Evolutionary conservation across 1,140 invertebrate genomes (phyloP), one percentile per base, ranked within the genome.

Genomic region (Amphibalanus amphitrite): DNA sequence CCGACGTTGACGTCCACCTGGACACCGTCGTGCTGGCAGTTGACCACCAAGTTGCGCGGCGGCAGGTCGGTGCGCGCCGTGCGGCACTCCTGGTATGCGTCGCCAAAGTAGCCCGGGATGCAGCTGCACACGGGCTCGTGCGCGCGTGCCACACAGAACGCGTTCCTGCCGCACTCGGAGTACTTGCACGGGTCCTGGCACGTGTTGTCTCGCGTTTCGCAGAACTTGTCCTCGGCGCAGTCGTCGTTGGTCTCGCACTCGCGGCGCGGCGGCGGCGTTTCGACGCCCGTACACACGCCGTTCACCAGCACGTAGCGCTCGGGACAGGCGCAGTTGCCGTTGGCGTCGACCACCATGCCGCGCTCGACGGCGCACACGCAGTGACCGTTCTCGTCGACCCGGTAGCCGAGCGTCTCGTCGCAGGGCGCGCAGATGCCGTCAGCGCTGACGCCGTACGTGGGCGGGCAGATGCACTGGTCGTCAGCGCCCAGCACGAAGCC

Each of bases 21-120:
- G 0, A 96, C 90, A 33, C 93, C 93, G 80, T 96, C 92, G 25
- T 92, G 92, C 47, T 94, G 79, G 81, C 93, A 96, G 76, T 87
- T 90, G 33, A 95, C 92, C 40, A 86, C 85, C 86, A 94, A 90
- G 38, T 91, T 89, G 15, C 90, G 90, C 74, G 85, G 83, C 17
- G 90, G 91, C 84, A 93, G 92, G 76, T 92, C 91, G 0, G 89
- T 91, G 65, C 88, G 83, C 74, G 84, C 70, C 80, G 78, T 72
- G 78, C 80, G 81, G 73, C 68, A 65, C 64, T 77, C 76, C 67
- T 78, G 75, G 74, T 77, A 77, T 28, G 89, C 84, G 77, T 91
- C 85, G 74, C 89, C 89, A 38, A 80, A 81, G 77, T 88, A 89
- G 28, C 86, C 86, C 28, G 84, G 82, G 33, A 88, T 85, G 78